These are phyloP conservation scores for Beris morrisii DNA, from an alignment of 2,888 invertebrate genomes.

Conservation along the genomic window DNA sequence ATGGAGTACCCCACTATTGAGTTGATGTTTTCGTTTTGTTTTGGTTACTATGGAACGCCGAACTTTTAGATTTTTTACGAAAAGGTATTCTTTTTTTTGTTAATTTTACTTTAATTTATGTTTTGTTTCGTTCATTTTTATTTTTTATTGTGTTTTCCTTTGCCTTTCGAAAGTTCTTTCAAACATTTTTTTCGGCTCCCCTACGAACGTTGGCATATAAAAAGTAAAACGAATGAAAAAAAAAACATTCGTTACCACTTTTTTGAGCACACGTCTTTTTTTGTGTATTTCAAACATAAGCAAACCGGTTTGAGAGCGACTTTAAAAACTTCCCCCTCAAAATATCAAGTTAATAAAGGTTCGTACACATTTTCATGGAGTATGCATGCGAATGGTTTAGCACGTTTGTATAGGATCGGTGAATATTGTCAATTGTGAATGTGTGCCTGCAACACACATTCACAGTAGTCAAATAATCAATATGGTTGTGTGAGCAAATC, in stretches of 20 bases:
- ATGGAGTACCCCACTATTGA: slow-evolving; percentile 17
- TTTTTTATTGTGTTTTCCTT: slow-evolving; percentile 54
- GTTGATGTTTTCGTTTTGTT: slow-evolving; percentile 39
- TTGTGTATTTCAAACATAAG: slow-evolving; percentile 1
- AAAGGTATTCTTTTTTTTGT: slow-evolving; percentile 71
- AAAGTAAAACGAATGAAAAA: background rate
- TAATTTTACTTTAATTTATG: slow-evolving; percentile 56
- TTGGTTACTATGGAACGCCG: slow-evolving; percentile 73
- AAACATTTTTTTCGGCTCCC: slow-evolving; percentile 28
- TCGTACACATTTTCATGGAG: too few relatives aligned
- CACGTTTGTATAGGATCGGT: too few relatives aligned
- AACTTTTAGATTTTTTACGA: slow-evolving; percentile 78
- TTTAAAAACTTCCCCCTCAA: too few relatives aligned
- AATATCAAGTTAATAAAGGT: too few relatives aligned
- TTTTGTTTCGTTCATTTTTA: slow-evolving; percentile 59
- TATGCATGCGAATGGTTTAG: too few relatives aligned
- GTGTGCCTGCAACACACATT: too few relatives aligned
- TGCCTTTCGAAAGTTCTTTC: slow-evolving; percentile 32
- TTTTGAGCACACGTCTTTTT: slow-evolving; percentile 13
- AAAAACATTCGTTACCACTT: slow-evolving; percentile 13
- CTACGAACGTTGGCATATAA: slow-evolving; percentile 20
- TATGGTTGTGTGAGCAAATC: too few relatives aligned
- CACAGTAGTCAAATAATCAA: too few relatives aligned
- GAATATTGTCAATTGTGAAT: too few relatives aligned
- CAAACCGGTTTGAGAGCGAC: slow-evolving; percentile 22